phyloP scores from a whole-genome alignment of 2,113 vertebrate genomes.

The Bucco capensis region DNA sequence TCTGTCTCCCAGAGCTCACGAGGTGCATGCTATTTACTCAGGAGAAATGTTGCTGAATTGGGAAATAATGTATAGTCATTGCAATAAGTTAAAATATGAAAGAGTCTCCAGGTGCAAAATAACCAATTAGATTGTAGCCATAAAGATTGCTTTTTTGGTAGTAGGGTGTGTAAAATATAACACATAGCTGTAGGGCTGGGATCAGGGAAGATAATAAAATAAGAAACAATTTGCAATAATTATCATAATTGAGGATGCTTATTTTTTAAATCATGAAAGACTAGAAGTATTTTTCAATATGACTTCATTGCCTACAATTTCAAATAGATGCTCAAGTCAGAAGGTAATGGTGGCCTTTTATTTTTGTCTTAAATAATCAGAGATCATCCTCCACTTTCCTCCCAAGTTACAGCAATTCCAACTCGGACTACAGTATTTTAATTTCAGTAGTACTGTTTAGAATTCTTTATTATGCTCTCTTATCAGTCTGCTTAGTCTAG shows the following conservation, averaged over 20 bases:
- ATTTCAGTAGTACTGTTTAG: neutral
- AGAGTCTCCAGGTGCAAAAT: neutral
- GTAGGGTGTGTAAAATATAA: neutral
- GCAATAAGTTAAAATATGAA: neutral
- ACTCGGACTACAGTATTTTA: neutral
- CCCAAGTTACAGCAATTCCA: neutral
- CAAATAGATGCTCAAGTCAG: neutral
- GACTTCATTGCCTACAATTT: neutral
- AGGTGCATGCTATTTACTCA: constrained; percentile 1
- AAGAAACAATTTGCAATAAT: constrained; percentile 21
- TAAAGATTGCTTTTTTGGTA: neutral
- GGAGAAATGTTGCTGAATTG: neutral
- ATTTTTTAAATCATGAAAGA: neutral
- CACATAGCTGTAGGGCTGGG: neutral
- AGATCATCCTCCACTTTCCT: neutral
- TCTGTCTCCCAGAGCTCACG: neutral
- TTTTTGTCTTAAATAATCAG: neutral
- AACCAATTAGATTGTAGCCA: neutral
- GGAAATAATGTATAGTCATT: neutral
- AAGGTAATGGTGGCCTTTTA: neutral
- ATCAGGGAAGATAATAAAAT: neutral
- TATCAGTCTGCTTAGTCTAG: neutral
- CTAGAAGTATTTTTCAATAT: neutral
- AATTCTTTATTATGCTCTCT: neutral
- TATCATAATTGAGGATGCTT: neutral